Evolutionary conservation across 1,140 invertebrate species (phyloP).

Genomic region (Zophobas morio): DNA sequence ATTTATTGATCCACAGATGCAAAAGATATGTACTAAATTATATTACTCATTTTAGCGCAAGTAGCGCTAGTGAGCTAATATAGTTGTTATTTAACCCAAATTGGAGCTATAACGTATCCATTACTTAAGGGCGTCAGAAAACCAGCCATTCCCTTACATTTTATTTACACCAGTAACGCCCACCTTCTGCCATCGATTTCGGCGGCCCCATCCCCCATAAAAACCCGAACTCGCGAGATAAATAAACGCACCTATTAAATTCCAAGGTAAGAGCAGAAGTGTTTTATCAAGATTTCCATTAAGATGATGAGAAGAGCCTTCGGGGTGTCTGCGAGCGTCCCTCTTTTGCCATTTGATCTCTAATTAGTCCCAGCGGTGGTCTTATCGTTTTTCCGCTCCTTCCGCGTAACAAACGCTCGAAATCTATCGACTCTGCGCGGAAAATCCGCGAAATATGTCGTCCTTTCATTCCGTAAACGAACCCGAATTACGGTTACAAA

Average conservation of each 20-base stretch:
- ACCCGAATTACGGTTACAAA: slow-evolving; percentile 16
- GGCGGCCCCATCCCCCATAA: background rate
- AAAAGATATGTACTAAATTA: too few species aligned
- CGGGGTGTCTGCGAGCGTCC: background rate
- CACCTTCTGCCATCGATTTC: too few species aligned
- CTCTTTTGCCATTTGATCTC: background rate
- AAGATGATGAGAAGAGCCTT: slow-evolving; percentile 17
- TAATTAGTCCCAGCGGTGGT: slow-evolving; percentile 27
- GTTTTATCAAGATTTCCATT: slow-evolving; percentile 34
- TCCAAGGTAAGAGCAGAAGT: background rate
- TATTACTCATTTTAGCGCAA: too few species aligned
- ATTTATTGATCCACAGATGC: too few species aligned
- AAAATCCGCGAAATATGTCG: background rate
- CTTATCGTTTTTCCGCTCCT: slow-evolving; percentile 21
- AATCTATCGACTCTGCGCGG: slow-evolving; percentile 6
- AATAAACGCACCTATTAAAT: background rate
- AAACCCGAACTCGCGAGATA: background rate
- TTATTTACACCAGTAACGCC: too few species aligned
- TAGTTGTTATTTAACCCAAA: too few species aligned
- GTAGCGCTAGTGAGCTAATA: too few species aligned
- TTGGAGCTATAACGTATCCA: too few species aligned
- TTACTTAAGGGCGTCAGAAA: too few species aligned
- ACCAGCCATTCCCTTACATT: too few species aligned
- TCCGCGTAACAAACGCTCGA: background rate
- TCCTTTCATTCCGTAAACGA: background rate